phyloP scores from a whole-genome alignment of 1,140 invertebrate genomes.

The Stegodyphus mimosarum region DNA sequence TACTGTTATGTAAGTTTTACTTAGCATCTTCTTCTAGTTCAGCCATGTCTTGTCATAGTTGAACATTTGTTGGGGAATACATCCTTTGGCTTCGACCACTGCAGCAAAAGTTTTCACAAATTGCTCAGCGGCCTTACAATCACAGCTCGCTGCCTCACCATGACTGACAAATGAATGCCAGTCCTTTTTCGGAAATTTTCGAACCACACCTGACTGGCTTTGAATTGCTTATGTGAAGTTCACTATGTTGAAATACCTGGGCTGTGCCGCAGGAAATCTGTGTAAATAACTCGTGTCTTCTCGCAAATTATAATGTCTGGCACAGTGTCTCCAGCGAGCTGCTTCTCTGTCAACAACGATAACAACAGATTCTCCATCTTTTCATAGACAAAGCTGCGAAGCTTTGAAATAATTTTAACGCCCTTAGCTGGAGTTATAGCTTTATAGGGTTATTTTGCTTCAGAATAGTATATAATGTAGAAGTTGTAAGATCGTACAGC shows the following conservation, averaged over 20 bases:
- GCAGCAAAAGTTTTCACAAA: background rate
- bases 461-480: no score
- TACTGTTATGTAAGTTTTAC: background rate
- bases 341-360: no score
- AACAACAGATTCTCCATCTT: no score
- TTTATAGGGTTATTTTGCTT: no score
- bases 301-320: no score
- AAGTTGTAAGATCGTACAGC: no score
- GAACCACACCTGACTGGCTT: background rate
- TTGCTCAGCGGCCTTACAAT: background rate
- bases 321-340: no score
- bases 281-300: no score
- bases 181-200: conserved; percentile 1
- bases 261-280: no score
- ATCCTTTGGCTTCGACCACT: background rate
- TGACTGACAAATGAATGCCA: background rate
- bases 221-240: background rate
- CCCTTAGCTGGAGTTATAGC: no score
- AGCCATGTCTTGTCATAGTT: background rate
- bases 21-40: background rate
- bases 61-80: background rate
- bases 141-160: background rate
- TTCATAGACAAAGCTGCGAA: no score
- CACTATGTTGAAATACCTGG: background rate
- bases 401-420: no score